Conservation (phyloP, 2,888 invertebrate genomes). For the Terebella lapidaria region DNA sequence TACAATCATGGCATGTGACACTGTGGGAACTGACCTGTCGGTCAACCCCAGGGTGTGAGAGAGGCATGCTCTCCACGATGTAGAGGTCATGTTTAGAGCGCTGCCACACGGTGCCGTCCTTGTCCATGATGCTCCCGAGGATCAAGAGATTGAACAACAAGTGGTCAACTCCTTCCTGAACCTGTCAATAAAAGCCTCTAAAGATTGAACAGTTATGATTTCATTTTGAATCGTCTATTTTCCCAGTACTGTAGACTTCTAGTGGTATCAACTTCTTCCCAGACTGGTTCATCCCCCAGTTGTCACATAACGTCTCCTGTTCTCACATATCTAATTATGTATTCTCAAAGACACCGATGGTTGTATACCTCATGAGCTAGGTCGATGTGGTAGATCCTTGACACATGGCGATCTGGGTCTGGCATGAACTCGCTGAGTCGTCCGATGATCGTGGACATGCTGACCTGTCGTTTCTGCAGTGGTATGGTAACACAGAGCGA, state of each 20-base stretch:
- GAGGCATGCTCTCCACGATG: conserved; percentile 39
- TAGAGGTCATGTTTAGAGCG: conserved; percentile 33
- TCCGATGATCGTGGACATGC: conserved; percentile 8
- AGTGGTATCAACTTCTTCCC: too few species aligned
- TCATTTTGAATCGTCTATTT: too few species aligned
- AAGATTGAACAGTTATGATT: too few species aligned
- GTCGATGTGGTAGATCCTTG: conserved; percentile 35
- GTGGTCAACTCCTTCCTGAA: conserved; percentile 35
- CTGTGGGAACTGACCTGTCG: neutral
- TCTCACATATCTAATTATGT: too few species aligned
- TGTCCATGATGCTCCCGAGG: conserved; percentile 33
- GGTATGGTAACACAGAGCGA: conserved; percentile 10
- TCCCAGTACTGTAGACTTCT: too few species aligned
- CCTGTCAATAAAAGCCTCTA: too few species aligned
- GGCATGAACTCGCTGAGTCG: conserved; percentile 6
- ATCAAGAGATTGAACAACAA: conserved; percentile 37
- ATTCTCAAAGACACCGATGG: too few species aligned
- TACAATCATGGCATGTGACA: too few species aligned
- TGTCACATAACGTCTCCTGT: too few species aligned
- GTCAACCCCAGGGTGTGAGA: conserved; percentile 10
- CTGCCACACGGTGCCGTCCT: conserved; percentile 38
- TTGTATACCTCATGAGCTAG: conserved; percentile 37
- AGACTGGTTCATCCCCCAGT: too few species aligned
- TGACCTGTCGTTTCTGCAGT: conserved; percentile 9
- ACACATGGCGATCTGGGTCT: conserved; percentile 9